These are phyloP conservation scores for Tetraodon nigroviridis DNA, from an alignment of 2,113 vertebrate species.

Conservation along the genomic window DNA sequence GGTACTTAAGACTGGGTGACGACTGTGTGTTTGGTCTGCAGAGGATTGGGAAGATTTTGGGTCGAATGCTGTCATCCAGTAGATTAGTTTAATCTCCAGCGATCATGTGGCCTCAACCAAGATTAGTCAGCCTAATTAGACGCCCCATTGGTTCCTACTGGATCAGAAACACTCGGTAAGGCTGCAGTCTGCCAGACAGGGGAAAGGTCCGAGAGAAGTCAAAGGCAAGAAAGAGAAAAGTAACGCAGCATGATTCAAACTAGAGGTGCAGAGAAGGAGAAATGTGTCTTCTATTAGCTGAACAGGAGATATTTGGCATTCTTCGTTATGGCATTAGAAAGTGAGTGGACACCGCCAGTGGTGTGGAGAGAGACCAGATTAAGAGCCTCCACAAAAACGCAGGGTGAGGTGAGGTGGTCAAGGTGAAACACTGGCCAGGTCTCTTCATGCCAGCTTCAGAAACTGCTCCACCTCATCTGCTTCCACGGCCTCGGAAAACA, in stretches of 20 bases:
- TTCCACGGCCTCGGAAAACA: constrained; percentile 91
- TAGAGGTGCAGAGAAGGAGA: constrained; percentile 26
- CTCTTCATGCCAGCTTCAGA: constrained; percentile 86
- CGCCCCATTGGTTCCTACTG: constrained; percentile 28
- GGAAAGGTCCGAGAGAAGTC: constrained; percentile 10
- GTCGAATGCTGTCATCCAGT: constrained; percentile 38
- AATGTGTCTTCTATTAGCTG: constrained; percentile 50
- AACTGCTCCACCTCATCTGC: constrained; percentile 87
- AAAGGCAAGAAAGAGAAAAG: constrained; percentile 9
- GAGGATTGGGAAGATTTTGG: constrained; percentile 34
- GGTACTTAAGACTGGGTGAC: constrained; percentile 50
- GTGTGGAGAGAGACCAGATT: constrained; percentile 41
- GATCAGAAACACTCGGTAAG: constrained; percentile 29
- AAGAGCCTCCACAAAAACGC: constrained; percentile 20
- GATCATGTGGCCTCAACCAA: constrained; percentile 30
- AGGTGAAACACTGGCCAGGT: constrained; percentile 14
- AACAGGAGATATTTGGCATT: constrained; percentile 75
- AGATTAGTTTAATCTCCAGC: constrained; percentile 51
- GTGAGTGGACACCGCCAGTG: constrained; percentile 57
- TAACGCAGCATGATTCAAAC: constrained; percentile 20
- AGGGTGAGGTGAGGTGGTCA: constrained; percentile 1
- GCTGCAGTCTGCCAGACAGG: constrained; percentile 24
- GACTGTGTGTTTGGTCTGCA: constrained; percentile 31
- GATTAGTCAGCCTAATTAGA: constrained; percentile 41
- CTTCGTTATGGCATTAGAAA: constrained; percentile 63